A percentile compares a stretch with the other conserved stretches of the same genome.
phyloP scores from a whole-genome alignment of 1,140 invertebrate species.

The Bombus waltoni region DNA sequence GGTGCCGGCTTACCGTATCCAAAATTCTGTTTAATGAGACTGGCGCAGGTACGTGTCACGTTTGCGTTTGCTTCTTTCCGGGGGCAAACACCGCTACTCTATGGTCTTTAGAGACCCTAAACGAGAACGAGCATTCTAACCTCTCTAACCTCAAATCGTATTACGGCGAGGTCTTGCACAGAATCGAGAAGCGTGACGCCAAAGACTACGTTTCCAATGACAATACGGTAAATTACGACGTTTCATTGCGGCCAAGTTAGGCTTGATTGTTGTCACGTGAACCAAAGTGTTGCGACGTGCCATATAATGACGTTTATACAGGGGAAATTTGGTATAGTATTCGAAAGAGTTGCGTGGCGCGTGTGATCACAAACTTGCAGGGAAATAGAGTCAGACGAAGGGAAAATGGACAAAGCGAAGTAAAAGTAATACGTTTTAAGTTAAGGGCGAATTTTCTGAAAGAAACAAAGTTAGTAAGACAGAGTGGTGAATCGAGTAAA shows the following conservation, averaged over 20 bases:
- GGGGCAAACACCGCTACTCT: background rate
- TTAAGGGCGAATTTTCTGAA: no score
- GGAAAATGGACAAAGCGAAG: no score
- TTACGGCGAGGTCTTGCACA: background rate
- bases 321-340: background rate
- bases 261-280: background rate
- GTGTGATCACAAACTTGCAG: background rate
- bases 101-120: background rate
- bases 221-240: background rate
- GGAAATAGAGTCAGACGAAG: background rate
- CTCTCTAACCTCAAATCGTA: background rate
- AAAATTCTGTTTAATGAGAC: constrained; percentile 43
- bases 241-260: background rate
- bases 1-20: constrained; percentile 16
- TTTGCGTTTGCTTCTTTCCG: constrained; percentile 4
- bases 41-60: constrained; percentile 10
- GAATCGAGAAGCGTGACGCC: background rate
- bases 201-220: background rate
- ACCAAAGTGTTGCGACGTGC: background rate
- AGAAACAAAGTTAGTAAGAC: background rate
- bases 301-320: background rate
- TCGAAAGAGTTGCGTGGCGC: background rate
- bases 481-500: background rate
- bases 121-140: background rate
- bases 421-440: no score